Conservation (phyloP, 2,797 vertebrate genomes). For the Hippocampus kuda region DNA sequence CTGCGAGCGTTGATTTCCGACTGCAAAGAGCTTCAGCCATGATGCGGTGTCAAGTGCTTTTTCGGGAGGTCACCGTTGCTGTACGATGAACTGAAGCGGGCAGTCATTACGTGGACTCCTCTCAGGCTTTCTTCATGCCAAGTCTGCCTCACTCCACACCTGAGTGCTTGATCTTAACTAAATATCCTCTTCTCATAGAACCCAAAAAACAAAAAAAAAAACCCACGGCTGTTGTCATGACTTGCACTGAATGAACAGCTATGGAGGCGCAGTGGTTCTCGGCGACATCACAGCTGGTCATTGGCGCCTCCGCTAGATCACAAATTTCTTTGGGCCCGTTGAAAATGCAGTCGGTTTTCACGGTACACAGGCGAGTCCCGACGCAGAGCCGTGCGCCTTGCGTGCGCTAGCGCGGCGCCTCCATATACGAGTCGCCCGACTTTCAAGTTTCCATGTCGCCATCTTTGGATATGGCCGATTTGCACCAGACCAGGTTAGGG, state of each 20-base stretch:
- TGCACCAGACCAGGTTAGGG: no score
- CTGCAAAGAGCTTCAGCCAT: background rate
- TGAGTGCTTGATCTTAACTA: constrained; percentile 10
- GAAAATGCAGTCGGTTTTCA: no score
- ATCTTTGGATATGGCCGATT: no score
- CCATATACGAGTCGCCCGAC: no score
- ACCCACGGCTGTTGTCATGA: constrained; percentile 10
- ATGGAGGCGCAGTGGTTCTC: constrained; percentile 19
- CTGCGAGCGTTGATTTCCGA: constrained; percentile 9
- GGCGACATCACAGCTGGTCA: background rate
- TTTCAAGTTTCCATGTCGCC: no score
- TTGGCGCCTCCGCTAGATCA: background rate
- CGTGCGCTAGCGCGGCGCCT: no score
- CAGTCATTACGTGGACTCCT: constrained; percentile 7
- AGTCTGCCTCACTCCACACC: constrained; percentile 9
- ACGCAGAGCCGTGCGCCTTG: no score
- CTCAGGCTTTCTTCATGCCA: background rate
- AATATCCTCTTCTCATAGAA: constrained; percentile 16
- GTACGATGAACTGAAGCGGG: constrained; percentile 11
- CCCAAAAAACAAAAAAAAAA: constrained; percentile 1
- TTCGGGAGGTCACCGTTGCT: constrained; percentile 3
- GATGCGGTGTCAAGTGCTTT: constrained; percentile 12
- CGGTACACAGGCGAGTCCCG: no score
- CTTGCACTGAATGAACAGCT: constrained; percentile 13
- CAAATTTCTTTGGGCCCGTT: no score